Base-by-base conservation (phyloP, 2,888 invertebrate genomes). In the Stratiomys singularior region DNA sequence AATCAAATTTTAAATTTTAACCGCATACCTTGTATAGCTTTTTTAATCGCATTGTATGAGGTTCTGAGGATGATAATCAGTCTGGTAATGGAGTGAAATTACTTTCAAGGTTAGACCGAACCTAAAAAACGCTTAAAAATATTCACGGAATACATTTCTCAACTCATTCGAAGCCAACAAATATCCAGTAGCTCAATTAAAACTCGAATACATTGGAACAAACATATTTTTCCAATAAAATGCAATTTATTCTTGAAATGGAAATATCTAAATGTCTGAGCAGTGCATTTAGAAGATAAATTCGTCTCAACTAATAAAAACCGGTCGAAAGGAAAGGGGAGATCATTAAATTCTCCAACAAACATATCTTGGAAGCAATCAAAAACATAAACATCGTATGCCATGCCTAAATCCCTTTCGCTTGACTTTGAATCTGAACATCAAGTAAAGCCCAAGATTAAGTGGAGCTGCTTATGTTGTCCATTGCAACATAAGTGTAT, bases 341-440 rank as follows among this genome's bases (percentile, higher is more conserved):
- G n/a, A n/a, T 30, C n/a, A 27, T 64, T 28, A 28, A 28, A 64
- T 28, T 9, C 25, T 11, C 25, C n/a, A 11, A 25, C 64, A 27
- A 64, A 64, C 28, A 64, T 27, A 64, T 64, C 64, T 64, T 15
- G 30, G 23, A 64, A 64, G 64, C 28, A 30, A 30, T 60, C 64
- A 64, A 23, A 18, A 60, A 64, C 64, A 64, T 64, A 64, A 64
- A 64, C 64, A 64, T 30, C 25, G 64, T 25, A 64, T 28, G 64
- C 30, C 25, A n/a, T 21, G 64, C 13, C 64, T 37, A 37, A 37
- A 37, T 37, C 37, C 37, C 28, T 18, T 60, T 60, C 23, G 21
- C 25, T 64, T 23, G 25, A 37, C 58, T 64, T 64, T 27, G 30
- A 28, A 21, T 64, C 64, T 28, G 30, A 25, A 64, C 21, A 18